A percentile compares a stretch with the other conserved stretches of the same genome.
phyloP scores from a whole-genome alignment of 2,888 invertebrate species.

The Mycogona germanica region DNA sequence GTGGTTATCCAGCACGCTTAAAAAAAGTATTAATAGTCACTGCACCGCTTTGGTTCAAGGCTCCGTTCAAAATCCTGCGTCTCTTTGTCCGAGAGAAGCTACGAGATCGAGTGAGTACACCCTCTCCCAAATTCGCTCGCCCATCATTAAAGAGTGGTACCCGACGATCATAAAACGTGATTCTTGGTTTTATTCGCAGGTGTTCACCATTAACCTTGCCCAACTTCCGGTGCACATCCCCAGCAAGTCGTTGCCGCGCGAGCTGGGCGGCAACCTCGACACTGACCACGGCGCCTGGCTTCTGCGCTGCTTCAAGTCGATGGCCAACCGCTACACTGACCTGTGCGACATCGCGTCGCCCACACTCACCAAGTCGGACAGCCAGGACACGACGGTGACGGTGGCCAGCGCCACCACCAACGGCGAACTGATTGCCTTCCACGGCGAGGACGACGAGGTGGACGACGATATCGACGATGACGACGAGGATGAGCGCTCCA shows the following conservation, averaged over 20 bases:
- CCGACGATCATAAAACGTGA: background rate
- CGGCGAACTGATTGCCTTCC: conserved; percentile 18
- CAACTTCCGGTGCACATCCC: conserved; percentile 85
- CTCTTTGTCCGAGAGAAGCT: conserved; percentile 92
- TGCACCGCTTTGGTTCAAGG: conserved; percentile 96
- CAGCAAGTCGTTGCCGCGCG: conserved; percentile 69
- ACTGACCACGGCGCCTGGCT: conserved; percentile 87
- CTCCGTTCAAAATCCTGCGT: conserved; percentile 88
- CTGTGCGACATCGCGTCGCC: conserved; percentile 29
- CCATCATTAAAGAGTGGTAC: background rate
- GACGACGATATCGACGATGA: conserved; percentile 8
- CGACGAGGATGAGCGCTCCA: background rate
- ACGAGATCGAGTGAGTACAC: conserved; percentile 60
- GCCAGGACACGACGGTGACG: conserved; percentile 18
- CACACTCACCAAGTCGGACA: conserved; percentile 19
- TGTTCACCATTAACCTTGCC: conserved; percentile 85
- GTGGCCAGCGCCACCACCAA: too few species aligned
- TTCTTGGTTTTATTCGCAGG: conserved; percentile 29
- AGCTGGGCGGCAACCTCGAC: conserved; percentile 75
- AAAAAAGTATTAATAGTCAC: conserved; percentile 96
- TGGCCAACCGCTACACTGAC: conserved; percentile 60
- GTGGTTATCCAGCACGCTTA: conserved; percentile 91
- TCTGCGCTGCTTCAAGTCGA: conserved; percentile 59
- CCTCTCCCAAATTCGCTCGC: background rate
- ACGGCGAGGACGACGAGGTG: conserved; percentile 24